phyloP scores from a whole-genome alignment of 64 coral and sea anemone genomes.

The Cladopsammia gracilis region DNA sequence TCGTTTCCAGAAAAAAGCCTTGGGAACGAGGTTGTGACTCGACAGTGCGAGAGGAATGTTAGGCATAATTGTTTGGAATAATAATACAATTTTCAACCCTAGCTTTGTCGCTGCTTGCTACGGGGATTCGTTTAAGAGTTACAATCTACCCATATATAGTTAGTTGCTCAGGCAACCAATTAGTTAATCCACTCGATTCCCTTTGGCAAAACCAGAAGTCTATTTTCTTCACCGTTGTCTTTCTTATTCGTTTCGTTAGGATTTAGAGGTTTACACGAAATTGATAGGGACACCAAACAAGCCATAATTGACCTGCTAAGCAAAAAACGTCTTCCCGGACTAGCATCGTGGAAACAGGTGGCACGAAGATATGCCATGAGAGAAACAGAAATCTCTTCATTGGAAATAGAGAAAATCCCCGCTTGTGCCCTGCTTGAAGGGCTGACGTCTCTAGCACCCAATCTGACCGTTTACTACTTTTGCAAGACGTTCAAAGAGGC shows the following conservation, averaged over 20 bases:
- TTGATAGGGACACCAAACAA: background rate
- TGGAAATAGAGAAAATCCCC: constrained; percentile 12
- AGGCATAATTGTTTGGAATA: too few species aligned
- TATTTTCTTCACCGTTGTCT: background rate
- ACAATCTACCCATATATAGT: too few species aligned
- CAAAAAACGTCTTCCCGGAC: constrained; percentile 29
- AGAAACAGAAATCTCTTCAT: constrained; percentile 21
- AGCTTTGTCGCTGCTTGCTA: too few species aligned
- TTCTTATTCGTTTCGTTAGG: background rate
- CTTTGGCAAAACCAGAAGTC: background rate
- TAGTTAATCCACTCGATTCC: background rate
- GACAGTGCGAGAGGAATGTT: too few species aligned
- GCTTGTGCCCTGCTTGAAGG: constrained; percentile 6
- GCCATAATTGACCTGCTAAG: constrained; percentile 8
- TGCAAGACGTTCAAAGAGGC: constrained; percentile 32
- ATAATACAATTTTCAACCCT: too few species aligned
- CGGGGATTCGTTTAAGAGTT: too few species aligned
- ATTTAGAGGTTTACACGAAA: constrained; percentile 32
- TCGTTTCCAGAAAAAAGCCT: too few species aligned
- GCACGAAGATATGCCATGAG: constrained; percentile 31
- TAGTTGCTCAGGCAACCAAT: too few species aligned
- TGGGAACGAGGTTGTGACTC: too few species aligned
- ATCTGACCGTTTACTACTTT: constrained; percentile 25
- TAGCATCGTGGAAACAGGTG: constrained; percentile 29
- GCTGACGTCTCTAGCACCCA: background rate